Percentiles rank a stretch among this genome's conserved stretches.
Conservation (phyloP, 92 coral and sea anemone genomes). For the Phenganax marumi region DNA sequence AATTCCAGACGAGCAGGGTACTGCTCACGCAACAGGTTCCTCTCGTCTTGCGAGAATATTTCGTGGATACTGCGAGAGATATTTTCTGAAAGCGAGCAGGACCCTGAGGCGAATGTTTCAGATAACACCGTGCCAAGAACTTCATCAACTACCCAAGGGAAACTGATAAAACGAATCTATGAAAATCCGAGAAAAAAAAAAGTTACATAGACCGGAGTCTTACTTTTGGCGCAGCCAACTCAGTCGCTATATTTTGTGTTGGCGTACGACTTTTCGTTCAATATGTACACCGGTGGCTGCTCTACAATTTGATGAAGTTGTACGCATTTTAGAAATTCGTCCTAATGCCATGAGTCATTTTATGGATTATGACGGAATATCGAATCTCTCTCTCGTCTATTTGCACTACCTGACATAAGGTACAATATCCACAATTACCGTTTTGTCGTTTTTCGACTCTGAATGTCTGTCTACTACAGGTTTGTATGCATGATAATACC, state of each 20-base stretch:
- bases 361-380: too few species aligned
- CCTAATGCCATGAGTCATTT: too few species aligned
- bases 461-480: neutral
- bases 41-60: slow-evolving; percentile 7
- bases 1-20: slow-evolving; percentile 24
- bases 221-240: too few species aligned
- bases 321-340: too few species aligned
- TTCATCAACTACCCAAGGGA: slow-evolving; percentile 98
- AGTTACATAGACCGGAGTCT: too few species aligned
- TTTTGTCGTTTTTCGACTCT: slow-evolving; percentile 11
- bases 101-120: neutral
- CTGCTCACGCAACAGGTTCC: neutral
- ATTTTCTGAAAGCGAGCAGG: slow-evolving; percentile 5
- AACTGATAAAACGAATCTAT: slow-evolving; percentile 72
- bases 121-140: slow-evolving; percentile 67
- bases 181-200: neutral
- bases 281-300: too few species aligned
- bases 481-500: slow-evolving; percentile 83
- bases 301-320: too few species aligned
- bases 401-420: slow-evolving; percentile 19
- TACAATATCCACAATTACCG: slow-evolving; percentile 26
- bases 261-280: too few species aligned
- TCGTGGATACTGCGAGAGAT: slow-evolving; percentile 21
- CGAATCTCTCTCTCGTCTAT: slow-evolving; percentile 17
- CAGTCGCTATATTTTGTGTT: too few species aligned